Percentiles rank a stretch among this genome's conserved stretches.
Evolutionary conservation across 2,113 vertebrate genomes (phyloP).

Genomic region (Otolemur garnettii): DNA sequence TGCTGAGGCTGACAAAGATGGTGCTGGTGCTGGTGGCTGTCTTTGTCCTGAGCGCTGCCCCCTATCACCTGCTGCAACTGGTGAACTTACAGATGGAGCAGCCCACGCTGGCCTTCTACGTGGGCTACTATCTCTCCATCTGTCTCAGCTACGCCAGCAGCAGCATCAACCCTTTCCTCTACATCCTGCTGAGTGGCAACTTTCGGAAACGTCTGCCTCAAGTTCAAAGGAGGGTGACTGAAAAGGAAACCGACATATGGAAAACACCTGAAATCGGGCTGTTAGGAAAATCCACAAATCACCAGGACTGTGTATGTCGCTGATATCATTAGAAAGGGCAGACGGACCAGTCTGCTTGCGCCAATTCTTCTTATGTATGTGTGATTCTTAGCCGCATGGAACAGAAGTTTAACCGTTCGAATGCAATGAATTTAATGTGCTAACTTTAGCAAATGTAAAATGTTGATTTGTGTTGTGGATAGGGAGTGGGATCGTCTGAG

Average conservation of each 20-base stretch:
- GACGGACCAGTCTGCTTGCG: background rate
- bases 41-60: slow-evolving; percentile 82
- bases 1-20: slow-evolving; percentile 84
- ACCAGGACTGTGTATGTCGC: background rate
- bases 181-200: slow-evolving; percentile 85
- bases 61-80: slow-evolving; percentile 85
- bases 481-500: background rate
- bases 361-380: background rate
- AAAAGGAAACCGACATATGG: slow-evolving; percentile 69
- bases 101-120: slow-evolving; percentile 78
- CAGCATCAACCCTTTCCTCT: slow-evolving; percentile 86
- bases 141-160: slow-evolving; percentile 87
- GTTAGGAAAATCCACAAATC: slow-evolving; percentile 20
- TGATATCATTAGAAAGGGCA: slow-evolving; percentile 18
- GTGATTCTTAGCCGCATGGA: background rate
- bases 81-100: slow-evolving; percentile 82
- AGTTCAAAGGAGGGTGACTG: slow-evolving; percentile 58
- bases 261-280: slow-evolving; percentile 79
- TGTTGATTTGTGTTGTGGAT: background rate
- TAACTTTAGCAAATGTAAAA: background rate
- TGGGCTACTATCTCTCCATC: slow-evolving; percentile 84
- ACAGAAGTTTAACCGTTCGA: background rate
- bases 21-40: slow-evolving; percentile 80
- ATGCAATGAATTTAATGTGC: background rate
- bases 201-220: slow-evolving; percentile 80